These are phyloP conservation scores for Pandemis corylana DNA, from an alignment of 2,888 invertebrate species.

Conservation along the genomic window DNA sequence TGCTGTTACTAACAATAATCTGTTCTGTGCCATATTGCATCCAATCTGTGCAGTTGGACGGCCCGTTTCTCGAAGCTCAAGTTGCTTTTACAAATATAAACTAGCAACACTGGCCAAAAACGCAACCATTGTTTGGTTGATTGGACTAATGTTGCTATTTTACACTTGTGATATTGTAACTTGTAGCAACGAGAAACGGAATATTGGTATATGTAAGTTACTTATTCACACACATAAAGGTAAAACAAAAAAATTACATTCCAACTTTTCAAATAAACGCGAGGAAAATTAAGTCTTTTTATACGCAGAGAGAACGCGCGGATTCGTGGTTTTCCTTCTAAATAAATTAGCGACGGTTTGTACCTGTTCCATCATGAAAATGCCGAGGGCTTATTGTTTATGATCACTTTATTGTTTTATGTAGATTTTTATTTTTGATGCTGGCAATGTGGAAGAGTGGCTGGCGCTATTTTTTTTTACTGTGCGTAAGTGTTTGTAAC, in stretches of 20 bases:
- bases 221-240: too few species aligned
- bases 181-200: too few species aligned
- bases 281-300: neutral
- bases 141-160: too few species aligned
- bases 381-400: constrained; percentile 14
- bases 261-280: neutral
- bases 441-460: constrained; percentile 5
- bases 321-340: constrained; percentile 4
- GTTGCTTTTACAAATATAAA: too few species aligned
- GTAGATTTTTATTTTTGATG: neutral
- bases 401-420: constrained; percentile 18
- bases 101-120: too few species aligned
- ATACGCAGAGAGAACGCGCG: neutral
- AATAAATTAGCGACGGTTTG: neutral
- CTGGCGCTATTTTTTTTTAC: neutral
- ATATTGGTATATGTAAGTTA: too few species aligned
- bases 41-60: too few species aligned
- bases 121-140: too few species aligned
- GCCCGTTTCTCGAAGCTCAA: too few species aligned
- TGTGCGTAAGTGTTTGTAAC: neutral
- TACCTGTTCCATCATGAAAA: constrained; percentile 8
- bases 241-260: neutral
- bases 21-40: too few species aligned
- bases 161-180: too few species aligned
- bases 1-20: too few species aligned